Evolutionary conservation across 2,888 invertebrate species (phyloP), one percentile per base, ranked within the genome.

Genomic region (Nezara viridula): DNA sequence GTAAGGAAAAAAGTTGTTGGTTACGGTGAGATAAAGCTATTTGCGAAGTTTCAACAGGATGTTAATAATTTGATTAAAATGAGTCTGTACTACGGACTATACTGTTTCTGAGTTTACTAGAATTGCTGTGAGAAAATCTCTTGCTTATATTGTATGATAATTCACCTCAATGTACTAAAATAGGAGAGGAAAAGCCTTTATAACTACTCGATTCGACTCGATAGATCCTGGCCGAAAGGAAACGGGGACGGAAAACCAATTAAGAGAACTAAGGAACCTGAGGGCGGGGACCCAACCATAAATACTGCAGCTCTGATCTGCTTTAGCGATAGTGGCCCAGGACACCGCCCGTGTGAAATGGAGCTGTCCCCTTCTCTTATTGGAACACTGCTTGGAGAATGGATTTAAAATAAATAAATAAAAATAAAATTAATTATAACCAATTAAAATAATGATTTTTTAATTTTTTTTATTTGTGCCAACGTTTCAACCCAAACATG

Each of bases 191-290:
- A 37, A 73, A 73, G 16, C 66, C 37, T 37, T 27, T 37, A 37
- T 37, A 73, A 0, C 19, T 73, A 19, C 66, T 37, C 19, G 66
- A 73, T 19, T 73, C 32, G 27, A 32, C 66, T 73, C 66, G 6
- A 73, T 73, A 73, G 32, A 73, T 73, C 32, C 66, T 21, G 37
- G 9, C 66, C 32, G 19, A 37, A 37, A 73, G 66, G 32, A 73
- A 73, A 73, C 66, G 66, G 9, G 66, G 27, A 73, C 66, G 66
- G 37, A 73, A 73, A 73, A 73, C 66, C 66, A 73, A 73, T 73
- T 73, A 73, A 73, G 66, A 37, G 66, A 73, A 73, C 66, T 73
- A 73, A 73, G 66, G 66, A 37, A 73, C 32, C 66, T 21, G 66
- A 73, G 66, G 66, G 66, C 66, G 66, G 66, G 37, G 66, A 21